Evolutionary conservation across 2,113 vertebrate genomes (phyloP).

Genomic region (Gallinago paraguaiae): DNA sequence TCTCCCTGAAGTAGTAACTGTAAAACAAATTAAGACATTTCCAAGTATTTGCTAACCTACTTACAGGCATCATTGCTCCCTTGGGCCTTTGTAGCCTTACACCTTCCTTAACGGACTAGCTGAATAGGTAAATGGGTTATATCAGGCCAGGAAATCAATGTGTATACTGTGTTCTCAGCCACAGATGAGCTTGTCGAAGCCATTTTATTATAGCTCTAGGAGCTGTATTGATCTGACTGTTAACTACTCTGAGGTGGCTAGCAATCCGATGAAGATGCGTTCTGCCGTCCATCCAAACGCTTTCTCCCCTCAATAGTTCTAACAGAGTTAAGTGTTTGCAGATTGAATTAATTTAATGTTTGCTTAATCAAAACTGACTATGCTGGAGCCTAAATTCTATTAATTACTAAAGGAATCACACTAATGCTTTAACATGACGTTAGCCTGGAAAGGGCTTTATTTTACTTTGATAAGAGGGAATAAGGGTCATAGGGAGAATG

Average conservation of each 20-base stretch:
- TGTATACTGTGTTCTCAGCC: slow-evolving; percentile 79
- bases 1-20: slow-evolving; percentile 65
- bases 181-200: slow-evolving; percentile 82
- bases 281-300: slow-evolving; percentile 75
- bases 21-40: slow-evolving; percentile 81
- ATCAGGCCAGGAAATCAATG: slow-evolving; percentile 87
- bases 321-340: slow-evolving; percentile 73
- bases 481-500: not conserved
- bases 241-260: slow-evolving; percentile 79
- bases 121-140: slow-evolving; percentile 87
- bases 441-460: slow-evolving; percentile 6
- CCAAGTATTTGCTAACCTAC: slow-evolving; percentile 80
- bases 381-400: slow-evolving; percentile 76
- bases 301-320: slow-evolving; percentile 63
- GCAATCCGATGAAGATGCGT: slow-evolving; percentile 79
- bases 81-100: slow-evolving; percentile 77
- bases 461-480: not conserved
- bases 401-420: slow-evolving; percentile 79
- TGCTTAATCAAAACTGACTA: slow-evolving; percentile 81
- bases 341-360: slow-evolving; percentile 81
- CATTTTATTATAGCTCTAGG: slow-evolving; percentile 83
- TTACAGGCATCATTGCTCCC: slow-evolving; percentile 83
- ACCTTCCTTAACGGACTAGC: slow-evolving; percentile 81
- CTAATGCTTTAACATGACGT: slow-evolving; percentile 57
- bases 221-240: slow-evolving; percentile 81